Evolutionary conservation across 2,888 invertebrate genomes (phyloP).

Genomic region (Hyppa rectilinea): DNA sequence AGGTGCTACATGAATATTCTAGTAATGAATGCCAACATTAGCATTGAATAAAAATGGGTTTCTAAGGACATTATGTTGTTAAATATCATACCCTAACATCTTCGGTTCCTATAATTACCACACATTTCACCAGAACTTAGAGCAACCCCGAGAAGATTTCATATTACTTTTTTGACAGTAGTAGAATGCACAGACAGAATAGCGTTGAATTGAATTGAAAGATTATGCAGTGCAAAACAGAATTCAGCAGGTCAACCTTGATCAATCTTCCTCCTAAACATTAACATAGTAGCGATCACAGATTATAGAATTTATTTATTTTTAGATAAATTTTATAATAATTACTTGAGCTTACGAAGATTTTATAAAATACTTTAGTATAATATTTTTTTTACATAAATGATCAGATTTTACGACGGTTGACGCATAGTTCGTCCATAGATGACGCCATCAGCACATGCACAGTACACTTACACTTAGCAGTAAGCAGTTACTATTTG

Average conservation of each 20-base stretch:
- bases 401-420: too few relatives aligned
- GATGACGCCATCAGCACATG: not conserved
- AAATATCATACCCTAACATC: constrained; percentile 74
- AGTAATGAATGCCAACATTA: constrained; percentile 62
- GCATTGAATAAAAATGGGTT: constrained; percentile 61
- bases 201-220: constrained; percentile 35
- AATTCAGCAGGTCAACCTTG: constrained; percentile 43
- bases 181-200: constrained; percentile 48
- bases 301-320: too few relatives aligned
- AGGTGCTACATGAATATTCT: constrained; percentile 80
- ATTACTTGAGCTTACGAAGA: too few relatives aligned
- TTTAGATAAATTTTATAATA: too few relatives aligned
- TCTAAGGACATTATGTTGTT: constrained; percentile 36
- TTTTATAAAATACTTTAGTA: too few relatives aligned
- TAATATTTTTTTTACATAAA: too few relatives aligned
- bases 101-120: constrained; percentile 69
- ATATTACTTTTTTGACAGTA: constrained; percentile 72
- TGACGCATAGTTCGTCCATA: too few relatives aligned
- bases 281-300: not conserved
- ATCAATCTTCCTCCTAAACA: constrained; percentile 13
- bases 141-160: constrained; percentile 71
- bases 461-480: too few relatives aligned
- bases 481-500: too few relatives aligned
- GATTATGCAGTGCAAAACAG: constrained; percentile 17
- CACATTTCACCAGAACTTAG: constrained; percentile 73